Conservation (phyloP, 1,140 invertebrate species). For the Drosophila pachea region DNA sequence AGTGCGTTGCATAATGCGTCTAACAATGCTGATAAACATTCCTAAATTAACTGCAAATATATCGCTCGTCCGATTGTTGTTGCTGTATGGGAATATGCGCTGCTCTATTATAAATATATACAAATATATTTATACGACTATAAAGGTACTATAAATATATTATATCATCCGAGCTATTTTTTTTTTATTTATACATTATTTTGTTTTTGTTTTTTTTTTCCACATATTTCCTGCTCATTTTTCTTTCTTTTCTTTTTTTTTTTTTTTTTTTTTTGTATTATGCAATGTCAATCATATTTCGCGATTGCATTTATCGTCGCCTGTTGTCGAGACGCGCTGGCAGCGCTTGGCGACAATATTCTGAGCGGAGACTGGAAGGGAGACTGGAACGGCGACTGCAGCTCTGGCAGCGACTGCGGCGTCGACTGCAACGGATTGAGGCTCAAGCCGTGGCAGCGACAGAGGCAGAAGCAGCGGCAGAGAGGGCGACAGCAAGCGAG, state of each 20-base stretch:
- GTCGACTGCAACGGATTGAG: background rate
- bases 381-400: conserved; percentile 4
- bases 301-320: conserved; percentile 53
- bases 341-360: conserved; percentile 45
- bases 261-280: conserved; percentile 43
- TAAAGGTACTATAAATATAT: conserved; percentile 11
- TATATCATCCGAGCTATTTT: background rate
- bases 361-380: conserved; percentile 23
- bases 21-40: conserved; percentile 58
- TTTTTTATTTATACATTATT: background rate
- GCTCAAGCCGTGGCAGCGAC: background rate
- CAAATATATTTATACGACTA: background rate
- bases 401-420: background rate
- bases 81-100: conserved; percentile 3
- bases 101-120: background rate
- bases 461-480: background rate
- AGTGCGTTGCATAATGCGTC: conserved; percentile 47
- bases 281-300: conserved; percentile 64
- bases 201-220: background rate
- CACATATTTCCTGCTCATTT: background rate
- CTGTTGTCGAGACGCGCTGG: conserved; percentile 46
- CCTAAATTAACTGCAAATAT: conserved; percentile 61
- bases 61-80: conserved; percentile 5
- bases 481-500: conserved; percentile 16
- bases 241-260: conserved; percentile 11